These are phyloP conservation scores for Bicyclus anynana DNA, from an alignment of 1,140 invertebrate genomes.

Conservation along the genomic window DNA sequence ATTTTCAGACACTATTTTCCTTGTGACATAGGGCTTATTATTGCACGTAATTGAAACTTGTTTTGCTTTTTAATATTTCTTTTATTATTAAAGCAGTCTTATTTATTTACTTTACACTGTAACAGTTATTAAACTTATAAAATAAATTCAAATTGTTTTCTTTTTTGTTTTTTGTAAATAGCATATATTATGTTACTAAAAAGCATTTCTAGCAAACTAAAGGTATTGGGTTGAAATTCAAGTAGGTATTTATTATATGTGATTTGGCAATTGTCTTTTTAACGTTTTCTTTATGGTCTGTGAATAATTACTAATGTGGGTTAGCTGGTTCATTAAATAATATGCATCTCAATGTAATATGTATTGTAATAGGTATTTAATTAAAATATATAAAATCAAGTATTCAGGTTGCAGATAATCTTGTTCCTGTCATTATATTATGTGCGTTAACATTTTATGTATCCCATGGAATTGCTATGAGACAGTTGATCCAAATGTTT, in stretches of 20 bases:
- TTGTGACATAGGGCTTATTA: not conserved
- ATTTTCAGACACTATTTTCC: not conserved
- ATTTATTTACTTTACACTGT: not conserved
- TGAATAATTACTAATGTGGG: not conserved
- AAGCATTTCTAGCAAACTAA: too few relatives aligned
- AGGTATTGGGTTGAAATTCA: too few relatives aligned
- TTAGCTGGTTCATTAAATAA: not conserved
- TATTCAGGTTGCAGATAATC: not conserved
- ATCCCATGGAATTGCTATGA: not conserved
- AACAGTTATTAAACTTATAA: not conserved
- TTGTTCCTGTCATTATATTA: not conserved
- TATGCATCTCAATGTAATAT: not conserved
- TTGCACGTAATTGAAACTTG: not conserved
- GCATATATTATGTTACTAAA: too few relatives aligned
- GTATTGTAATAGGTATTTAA: not conserved
- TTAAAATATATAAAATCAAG: not conserved
- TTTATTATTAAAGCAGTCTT: not conserved
- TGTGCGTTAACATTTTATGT: not conserved
- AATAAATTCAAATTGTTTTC: not conserved
- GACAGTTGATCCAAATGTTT: slow-evolving; percentile 14
- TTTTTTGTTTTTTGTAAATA: not conserved
- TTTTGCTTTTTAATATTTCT: not conserved
- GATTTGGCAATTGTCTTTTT: too few relatives aligned
- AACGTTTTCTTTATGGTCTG: too few relatives aligned
- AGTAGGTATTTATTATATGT: too few relatives aligned